phyloP scores from a whole-genome alignment of 2,797 vertebrate genomes.

The Etheostoma perlongum region DNA sequence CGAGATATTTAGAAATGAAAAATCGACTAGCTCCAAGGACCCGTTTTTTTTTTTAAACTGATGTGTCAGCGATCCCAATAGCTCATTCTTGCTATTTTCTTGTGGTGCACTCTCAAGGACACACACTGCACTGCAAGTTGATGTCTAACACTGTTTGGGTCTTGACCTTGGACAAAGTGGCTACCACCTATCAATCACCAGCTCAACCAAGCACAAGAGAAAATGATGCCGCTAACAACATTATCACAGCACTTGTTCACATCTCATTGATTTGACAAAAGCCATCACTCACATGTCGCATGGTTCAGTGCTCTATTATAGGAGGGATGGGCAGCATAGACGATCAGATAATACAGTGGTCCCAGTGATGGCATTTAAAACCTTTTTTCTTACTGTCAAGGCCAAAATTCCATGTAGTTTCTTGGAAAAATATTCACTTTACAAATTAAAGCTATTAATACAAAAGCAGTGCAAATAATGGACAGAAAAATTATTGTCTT shows the following conservation, averaged over 20 bases:
- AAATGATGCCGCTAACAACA: constrained; percentile 77
- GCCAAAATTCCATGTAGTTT: not conserved
- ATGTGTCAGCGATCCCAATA: constrained; percentile 2
- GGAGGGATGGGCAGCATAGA: constrained; percentile 33
- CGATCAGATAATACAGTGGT: constrained; percentile 17
- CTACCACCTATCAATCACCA: constrained; percentile 73
- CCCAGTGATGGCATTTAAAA: constrained; percentile 17
- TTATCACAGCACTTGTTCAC: constrained; percentile 81
- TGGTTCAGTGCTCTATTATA: constrained; percentile 43
- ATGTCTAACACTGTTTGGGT: constrained; percentile 37
- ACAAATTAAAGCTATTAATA: not conserved
- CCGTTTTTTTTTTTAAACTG: constrained; percentile 22
- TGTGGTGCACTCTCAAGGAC: constrained; percentile 52
- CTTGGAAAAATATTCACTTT: not conserved
- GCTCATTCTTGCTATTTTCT: constrained; percentile 33
- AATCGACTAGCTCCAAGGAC: not conserved
- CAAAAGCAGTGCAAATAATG: not conserved
- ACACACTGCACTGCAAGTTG: constrained; percentile 34
- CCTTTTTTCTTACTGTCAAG: not conserved
- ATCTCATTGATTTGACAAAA: constrained; percentile 81
- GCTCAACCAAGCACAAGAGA: constrained; percentile 77
- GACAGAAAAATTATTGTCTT: not conserved
- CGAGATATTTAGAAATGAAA: not conserved
- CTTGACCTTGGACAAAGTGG: constrained; percentile 75
- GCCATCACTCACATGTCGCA: constrained; percentile 71